Base-by-base conservation (phyloP, 2,888 invertebrate genomes). In the Trichogramma dendrolimi region DNA sequence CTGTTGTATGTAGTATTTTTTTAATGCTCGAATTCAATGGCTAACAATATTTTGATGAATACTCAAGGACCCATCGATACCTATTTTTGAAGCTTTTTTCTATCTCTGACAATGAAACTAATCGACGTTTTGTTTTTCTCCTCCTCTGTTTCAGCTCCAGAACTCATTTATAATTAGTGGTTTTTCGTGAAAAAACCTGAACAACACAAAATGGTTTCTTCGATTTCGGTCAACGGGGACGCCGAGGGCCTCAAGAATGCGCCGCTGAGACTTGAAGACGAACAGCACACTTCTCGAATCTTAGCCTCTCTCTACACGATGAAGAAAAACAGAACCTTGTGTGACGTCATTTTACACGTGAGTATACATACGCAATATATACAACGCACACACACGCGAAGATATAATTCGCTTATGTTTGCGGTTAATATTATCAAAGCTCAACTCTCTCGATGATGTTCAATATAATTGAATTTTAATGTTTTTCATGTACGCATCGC, bases 311-410 rank as follows among this genome's bases (percentile, higher is more conserved):
- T 92, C 69, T 89, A 90, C 81, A 88, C 86, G 81, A 86, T 92
- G 85, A 84, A 91, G 72, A 90, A 90, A 80, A 89, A 90, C 77
- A 86, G 88, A 62, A 90, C 92, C 77, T 91, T 94, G 80, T 94
- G 90, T 81, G 94, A 94, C 82, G 91, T 91, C 71, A 85, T 89
- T 73, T 83, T 94, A 72, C 87, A 90, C 78, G 92, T 91, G 75
- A 85, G 84, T 81, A 10, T 14, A n/a, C 14, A 40, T 54, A 46
- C 47, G 39, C 54, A 38, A 60, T 62, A 43, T 58, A 62, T 48
- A 51, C 57, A 46, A 7, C n/a, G 7, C n/a, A n/a, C 3, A 27
- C 27, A 27, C 46, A 10, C 46, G 46, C 8, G n/a, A 14, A 27
- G 27, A 27, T 27, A 27, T 27, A 27, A 27, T 27, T 27, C 27